phyloP scores from a whole-genome alignment of 2,797 vertebrate genomes.

The Alca torda region DNA sequence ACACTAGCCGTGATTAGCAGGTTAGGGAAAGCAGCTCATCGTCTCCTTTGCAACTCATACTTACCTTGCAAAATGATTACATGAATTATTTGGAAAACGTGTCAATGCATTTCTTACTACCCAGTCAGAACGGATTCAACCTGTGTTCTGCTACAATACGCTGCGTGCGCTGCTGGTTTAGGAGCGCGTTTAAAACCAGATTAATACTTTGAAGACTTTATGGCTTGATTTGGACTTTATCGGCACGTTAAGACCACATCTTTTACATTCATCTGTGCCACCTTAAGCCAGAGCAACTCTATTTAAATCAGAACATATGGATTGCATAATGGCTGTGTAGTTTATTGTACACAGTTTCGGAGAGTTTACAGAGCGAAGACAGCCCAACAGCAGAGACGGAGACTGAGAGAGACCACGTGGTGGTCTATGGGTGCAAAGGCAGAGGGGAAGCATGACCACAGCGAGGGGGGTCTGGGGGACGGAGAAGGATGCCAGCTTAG shows the following conservation, averaged over 20 bases:
- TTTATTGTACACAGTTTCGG: background rate
- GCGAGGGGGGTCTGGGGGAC: too few relatives aligned
- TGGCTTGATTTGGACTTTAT: background rate
- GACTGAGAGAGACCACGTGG: background rate
- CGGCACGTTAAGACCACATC: background rate
- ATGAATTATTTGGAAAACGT: background rate
- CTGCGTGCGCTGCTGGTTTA: accelerated
- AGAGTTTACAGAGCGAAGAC: background rate
- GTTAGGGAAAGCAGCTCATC: background rate
- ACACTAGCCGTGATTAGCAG: background rate
- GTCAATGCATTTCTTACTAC: background rate
- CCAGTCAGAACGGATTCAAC: background rate
- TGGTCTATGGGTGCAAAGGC: background rate
- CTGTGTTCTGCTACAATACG: background rate
- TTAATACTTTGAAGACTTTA: background rate
- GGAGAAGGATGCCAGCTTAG: background rate
- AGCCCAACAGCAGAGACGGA: background rate
- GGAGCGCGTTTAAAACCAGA: background rate
- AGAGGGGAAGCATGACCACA: background rate
- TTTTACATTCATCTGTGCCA: background rate
- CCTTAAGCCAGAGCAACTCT: background rate
- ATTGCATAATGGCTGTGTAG: background rate
- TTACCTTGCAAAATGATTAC: background rate
- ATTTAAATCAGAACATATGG: background rate
- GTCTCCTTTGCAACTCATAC: background rate